A percentile compares a stretch with the other conserved stretches of the same genome.
Conservation (phyloP, 2,888 invertebrate species). For the Pachycephus smyrnensis region DNA sequence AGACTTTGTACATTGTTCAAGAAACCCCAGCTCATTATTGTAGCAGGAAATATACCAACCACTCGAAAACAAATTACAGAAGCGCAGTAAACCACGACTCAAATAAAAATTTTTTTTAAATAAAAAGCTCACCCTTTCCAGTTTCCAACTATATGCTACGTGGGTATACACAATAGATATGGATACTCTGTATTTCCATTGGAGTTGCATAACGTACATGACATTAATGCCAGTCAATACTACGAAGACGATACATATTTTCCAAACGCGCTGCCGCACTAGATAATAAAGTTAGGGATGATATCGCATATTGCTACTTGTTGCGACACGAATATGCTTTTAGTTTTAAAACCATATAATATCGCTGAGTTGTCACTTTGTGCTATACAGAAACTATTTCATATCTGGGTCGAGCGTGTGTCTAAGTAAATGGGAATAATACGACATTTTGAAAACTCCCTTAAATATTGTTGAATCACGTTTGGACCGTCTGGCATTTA, state of each 20-base stretch:
- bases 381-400: conserved; percentile 16
- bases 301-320: conserved; percentile 24
- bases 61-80: background rate
- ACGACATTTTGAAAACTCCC: background rate
- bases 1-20: background rate
- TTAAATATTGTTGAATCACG: background rate
- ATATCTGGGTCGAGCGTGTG: conserved; percentile 23
- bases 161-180: background rate
- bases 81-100: background rate
- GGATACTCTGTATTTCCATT: background rate
- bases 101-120: background rate
- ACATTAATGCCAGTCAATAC: background rate
- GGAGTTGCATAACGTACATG: background rate
- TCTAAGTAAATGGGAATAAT: background rate
- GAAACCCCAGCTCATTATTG: background rate
- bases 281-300: conserved; percentile 19
- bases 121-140: background rate
- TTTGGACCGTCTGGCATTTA: background rate
- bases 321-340: conserved; percentile 58
- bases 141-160: background rate
- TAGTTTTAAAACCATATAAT: conserved; percentile 55
- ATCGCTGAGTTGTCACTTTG: conserved; percentile 19
- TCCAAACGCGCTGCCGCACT: background rate
- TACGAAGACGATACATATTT: background rate
- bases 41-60: background rate